Evolutionary conservation across 2,113 vertebrate species (phyloP), one percentile per base, ranked within the genome.

Genomic region (Anthoscopus minutus): DNA sequence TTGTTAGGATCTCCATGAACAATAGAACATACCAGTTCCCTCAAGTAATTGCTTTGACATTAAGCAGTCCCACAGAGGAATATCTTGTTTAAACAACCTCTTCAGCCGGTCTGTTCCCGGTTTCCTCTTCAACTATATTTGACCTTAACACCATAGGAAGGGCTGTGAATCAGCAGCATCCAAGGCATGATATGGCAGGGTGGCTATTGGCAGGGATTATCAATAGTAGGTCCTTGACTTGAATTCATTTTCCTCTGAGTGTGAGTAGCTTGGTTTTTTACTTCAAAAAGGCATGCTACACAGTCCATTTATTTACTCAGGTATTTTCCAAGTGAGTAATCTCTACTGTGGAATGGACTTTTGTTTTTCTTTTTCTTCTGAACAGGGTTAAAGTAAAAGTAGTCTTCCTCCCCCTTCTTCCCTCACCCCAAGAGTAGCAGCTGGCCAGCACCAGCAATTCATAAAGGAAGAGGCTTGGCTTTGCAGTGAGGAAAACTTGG

Each of bases 301-400:
- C 58, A 51, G 48, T 15, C 69, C 76, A 21, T 91, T 81, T 96
- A 88, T 97, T 96, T 96, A 95, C 57, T 64, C 90, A 97, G 94
- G 80, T 77, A 79, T 95, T 95, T 97, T 82, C 94, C 50, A 57
- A 94, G n/a, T 4, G 25, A 84, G 67, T 38, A 31, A 74, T 71
- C 72, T 81, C 37, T 38, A 24, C 19, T 20, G 47, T 64, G 65
- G 76, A 86, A 81, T 37, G 23, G 37, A 28, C 60, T 91, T 93
- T 71, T 57, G 35, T 14, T 80, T 83, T 65, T 15, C 13, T 57
- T 69, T 74, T 76, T 80, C 64, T 45, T 42, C 66, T 66, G 44
- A 38, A 31, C 45, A 77, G 38, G 24, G 40, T 86, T 89, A 44
- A 83, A 83, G 83, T 86, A 69, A 86, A n/a, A 87, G 40, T 15